These are phyloP conservation scores for Mythimna vitellina DNA, from an alignment of 2,888 invertebrate species.

Conservation along the genomic window DNA sequence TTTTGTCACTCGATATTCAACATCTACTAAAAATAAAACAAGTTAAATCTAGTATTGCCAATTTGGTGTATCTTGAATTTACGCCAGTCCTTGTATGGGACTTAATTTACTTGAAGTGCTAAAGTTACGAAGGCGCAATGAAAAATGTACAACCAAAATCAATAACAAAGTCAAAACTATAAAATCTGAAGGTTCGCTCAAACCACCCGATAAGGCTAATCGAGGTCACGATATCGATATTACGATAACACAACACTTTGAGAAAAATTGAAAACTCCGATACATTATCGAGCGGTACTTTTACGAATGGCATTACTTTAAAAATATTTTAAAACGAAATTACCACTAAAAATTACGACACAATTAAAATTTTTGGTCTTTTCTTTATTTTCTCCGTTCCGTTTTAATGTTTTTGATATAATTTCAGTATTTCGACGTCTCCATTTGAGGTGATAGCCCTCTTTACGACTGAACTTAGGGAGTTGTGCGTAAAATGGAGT, in stretches of 20 bases:
- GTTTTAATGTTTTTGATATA: constrained; percentile 58
- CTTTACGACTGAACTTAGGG: constrained; percentile 55
- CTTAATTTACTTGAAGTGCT: constrained; percentile 33
- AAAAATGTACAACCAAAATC: constrained; percentile 57
- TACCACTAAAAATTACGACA: constrained; percentile 66
- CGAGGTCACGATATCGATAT: constrained; percentile 70
- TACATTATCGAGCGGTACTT: constrained; percentile 58
- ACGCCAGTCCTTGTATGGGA: constrained; percentile 35
- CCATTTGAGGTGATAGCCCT: constrained; percentile 60
- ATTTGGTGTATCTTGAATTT: constrained; percentile 33
- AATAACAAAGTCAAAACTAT: constrained; percentile 59
- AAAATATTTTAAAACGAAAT: constrained; percentile 55
- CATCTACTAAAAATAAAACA: constrained; percentile 24
- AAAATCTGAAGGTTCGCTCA: constrained; percentile 57
- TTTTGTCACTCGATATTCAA: constrained; percentile 12
- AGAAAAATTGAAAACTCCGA: constrained; percentile 65
- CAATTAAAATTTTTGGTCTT: constrained; percentile 62
- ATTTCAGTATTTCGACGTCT: constrained; percentile 61
- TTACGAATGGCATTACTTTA: constrained; percentile 55
- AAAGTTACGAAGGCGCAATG: constrained; percentile 39
- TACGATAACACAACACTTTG: constrained; percentile 55
- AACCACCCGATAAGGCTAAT: constrained; percentile 70
- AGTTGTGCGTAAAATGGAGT: constrained; percentile 29
- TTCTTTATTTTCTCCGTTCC: constrained; percentile 48
- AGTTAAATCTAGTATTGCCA: constrained; percentile 4